Conservation (phyloP, 2,888 invertebrate genomes). For the Mactromeris polynyma region DNA sequence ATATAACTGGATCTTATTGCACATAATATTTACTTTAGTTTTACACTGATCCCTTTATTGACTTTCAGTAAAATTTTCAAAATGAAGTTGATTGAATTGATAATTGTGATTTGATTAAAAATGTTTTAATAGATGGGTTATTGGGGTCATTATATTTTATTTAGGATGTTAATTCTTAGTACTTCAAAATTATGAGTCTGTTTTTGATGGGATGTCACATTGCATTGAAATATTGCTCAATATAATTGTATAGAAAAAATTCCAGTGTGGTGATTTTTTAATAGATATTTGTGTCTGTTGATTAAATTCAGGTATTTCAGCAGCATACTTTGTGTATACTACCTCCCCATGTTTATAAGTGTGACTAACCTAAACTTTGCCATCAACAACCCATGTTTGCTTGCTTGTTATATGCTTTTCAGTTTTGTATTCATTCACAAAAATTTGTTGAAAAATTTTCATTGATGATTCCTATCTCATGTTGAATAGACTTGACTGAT, state of each 20-base stretch:
- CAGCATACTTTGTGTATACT: neutral
- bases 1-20: neutral
- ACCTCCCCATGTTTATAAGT: neutral
- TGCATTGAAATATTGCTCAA: neutral
- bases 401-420: neutral
- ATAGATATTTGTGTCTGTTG: neutral
- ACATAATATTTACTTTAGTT: neutral
- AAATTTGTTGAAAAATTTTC: slow-evolving; percentile 29
- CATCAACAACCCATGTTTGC: neutral
- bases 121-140: neutral
- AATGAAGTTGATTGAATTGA: neutral
- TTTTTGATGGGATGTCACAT: neutral
- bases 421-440: slow-evolving; percentile 29
- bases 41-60: neutral
- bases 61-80: neutral
- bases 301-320: neutral
- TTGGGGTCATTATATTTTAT: neutral
- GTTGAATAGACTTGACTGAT: slow-evolving; percentile 24
- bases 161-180: neutral
- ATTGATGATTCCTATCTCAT: slow-evolving; percentile 16
- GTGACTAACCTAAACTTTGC: neutral
- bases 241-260: neutral
- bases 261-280: neutral
- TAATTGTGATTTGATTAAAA: neutral
- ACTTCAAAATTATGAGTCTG: neutral